Base-by-base conservation (phyloP, 2,888 invertebrate species). In the Dinocampus coccinellae region DNA sequence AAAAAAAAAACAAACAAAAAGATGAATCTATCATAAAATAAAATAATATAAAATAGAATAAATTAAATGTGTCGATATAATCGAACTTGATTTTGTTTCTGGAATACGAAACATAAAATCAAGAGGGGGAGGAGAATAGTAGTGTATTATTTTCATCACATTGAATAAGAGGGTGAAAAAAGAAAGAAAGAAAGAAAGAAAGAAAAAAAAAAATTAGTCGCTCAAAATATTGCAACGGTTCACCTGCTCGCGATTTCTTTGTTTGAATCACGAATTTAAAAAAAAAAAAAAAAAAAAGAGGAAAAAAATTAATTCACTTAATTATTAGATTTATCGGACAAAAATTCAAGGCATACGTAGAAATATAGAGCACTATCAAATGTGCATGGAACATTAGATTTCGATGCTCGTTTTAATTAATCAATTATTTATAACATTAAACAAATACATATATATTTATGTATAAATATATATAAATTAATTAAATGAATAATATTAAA, bases 171-270 rank as follows among this genome's bases (percentile, higher is more conserved):
- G 61, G 60, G 20, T 60, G 16, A n/a, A n/a, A n/a, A n/a, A n/a
- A n/a, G n/a, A n/a, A n/a, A n/a, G n/a, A n/a, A n/a, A n/a, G n/a
- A n/a, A n/a, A n/a, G n/a, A n/a, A n/a, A n/a, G n/a, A n/a, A n/a
- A n/a, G n/a, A n/a, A n/a, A n/a, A n/a, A n/a, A n/a, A n/a, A n/a
- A n/a, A n/a, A n/a, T n/a, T n/a, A 34, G 20, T 73, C 69, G 78
- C 82, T 84, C 79, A 81, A 79, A 84, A 84, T 85, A 85, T 85
- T 85, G 85, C 85, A 84, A 83, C 82, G 77, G 81, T 78, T 82
- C 79, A 82, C 80, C 82, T 83, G 82, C 79, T 79, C 55, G 69
- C 65, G 69, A 70, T 66, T 65, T 10, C 9, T 73, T 72, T 58
- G 42, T 47, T 33, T 52, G 63, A 66, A 72, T 67, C 64, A 53